Conservation (phyloP, 2,113 vertebrate species). For the Apteryx mantelli region DNA sequence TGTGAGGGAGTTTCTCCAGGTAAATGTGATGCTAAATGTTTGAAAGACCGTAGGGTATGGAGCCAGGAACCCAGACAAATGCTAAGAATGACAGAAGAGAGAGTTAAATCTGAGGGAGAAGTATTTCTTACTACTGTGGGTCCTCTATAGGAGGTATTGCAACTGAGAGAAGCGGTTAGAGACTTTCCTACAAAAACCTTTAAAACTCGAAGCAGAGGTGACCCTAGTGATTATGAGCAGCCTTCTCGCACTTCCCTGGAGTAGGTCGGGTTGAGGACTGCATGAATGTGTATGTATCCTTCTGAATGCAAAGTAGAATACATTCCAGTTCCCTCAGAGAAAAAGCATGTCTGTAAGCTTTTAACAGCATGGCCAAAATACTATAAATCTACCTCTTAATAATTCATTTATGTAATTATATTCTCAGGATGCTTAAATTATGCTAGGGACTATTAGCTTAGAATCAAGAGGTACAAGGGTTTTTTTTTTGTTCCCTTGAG, state of each 20-base stretch:
- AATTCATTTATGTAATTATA: slow-evolving; percentile 49
- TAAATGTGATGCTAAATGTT: too few relatives aligned
- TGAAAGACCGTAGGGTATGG: too few relatives aligned
- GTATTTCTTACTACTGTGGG: neutral
- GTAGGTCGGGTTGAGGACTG: too few relatives aligned
- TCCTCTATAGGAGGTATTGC: neutral
- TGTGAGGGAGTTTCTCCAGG: neutral
- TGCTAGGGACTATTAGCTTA: neutral
- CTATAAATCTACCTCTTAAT: neutral
- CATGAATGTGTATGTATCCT: too few relatives aligned
- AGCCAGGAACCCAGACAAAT: neutral
- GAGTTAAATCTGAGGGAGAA: neutral
- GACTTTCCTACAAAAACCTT: neutral
- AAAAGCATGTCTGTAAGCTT: neutral
- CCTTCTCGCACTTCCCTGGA: neutral
- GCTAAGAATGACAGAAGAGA: neutral
- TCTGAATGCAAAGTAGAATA: neutral
- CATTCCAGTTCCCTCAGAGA: neutral
- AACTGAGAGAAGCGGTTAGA: neutral
- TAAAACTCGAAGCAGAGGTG: neutral
- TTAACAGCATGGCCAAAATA: slow-evolving; percentile 8
- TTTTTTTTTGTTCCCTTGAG: neutral
- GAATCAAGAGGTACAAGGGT: neutral
- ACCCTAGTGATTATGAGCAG: neutral
- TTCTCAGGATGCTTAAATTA: slow-evolving; percentile 6